A percentile compares a stretch with the other conserved stretches of the same genome.
Conservation (phyloP, 2,797 vertebrate genomes). For the Apogon hyalosoma region DNA sequence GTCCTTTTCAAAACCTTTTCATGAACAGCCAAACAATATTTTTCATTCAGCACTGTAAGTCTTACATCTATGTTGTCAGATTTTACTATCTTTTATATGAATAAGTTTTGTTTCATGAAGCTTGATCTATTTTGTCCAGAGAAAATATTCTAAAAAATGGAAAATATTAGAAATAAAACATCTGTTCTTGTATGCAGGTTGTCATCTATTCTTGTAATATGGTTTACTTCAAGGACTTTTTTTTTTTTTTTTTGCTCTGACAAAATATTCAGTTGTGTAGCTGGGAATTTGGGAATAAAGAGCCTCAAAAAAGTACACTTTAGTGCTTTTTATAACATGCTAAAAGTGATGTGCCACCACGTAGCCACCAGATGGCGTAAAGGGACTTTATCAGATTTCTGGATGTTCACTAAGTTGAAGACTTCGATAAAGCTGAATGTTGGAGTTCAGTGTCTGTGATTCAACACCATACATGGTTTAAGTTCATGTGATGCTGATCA, state of each 20-base stretch:
- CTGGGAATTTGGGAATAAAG: no score
- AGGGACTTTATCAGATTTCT: no score
- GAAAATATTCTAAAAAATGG: slow-evolving; percentile 50
- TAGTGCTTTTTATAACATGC: no score
- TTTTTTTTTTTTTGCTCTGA: no score
- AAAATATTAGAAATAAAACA: slow-evolving; percentile 29
- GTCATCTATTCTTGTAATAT: neutral
- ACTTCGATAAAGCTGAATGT: no score
- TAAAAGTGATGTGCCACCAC: no score
- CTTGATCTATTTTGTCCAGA: slow-evolving; percentile 59
- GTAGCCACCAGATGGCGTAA: no score
- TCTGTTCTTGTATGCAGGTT: slow-evolving; percentile 9
- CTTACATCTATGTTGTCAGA: neutral
- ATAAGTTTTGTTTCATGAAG: slow-evolving; percentile 37
- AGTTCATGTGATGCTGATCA: neutral
- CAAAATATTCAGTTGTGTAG: no score
- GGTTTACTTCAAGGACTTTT: no score
- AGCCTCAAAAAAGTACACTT: no score
- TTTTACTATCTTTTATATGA: slow-evolving; percentile 33
- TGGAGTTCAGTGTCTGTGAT: neutral
- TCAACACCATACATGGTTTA: neutral
- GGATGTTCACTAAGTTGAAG: no score
- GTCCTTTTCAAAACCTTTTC: neutral
- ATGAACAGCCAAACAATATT: neutral
- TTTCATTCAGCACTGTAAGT: neutral